A percentile compares a stretch with the other conserved stretches of the same genome.
phyloP scores from a whole-genome alignment of 2,888 invertebrate species.

The Nudaria mundana region DNA sequence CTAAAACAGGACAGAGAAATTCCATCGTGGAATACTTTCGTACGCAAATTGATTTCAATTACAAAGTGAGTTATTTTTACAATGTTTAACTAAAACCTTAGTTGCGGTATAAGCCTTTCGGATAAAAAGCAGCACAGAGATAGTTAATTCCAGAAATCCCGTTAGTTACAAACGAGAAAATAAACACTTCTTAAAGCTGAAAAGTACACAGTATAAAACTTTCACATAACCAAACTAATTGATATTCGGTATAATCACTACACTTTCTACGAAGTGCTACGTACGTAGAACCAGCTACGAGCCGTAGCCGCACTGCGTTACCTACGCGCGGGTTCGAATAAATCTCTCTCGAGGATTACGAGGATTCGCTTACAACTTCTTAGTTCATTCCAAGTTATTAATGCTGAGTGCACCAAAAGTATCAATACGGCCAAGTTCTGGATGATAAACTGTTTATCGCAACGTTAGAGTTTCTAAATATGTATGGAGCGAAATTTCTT shows the following conservation, averaged over 20 bases:
- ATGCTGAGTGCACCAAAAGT: conserved; percentile 55
- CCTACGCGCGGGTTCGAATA: conserved; percentile 62
- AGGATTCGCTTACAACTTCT: conserved; percentile 64
- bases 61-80: background rate
- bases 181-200: background rate
- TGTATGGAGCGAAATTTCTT: conserved; percentile 12
- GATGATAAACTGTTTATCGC: conserved; percentile 43
- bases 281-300: conserved; percentile 38
- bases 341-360: conserved; percentile 66
- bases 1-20: background rate
- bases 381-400: conserved; percentile 58
- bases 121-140: too few species aligned
- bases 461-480: conserved; percentile 34
- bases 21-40: background rate
- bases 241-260: conserved; percentile 44
- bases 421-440: conserved; percentile 46
- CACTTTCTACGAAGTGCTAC: conserved; percentile 47
- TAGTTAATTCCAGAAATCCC: too few species aligned
- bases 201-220: conserved; percentile 3
- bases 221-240: conserved; percentile 19
- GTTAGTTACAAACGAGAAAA: too few species aligned
- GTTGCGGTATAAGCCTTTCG: too few species aligned
- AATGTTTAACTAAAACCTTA: too few species aligned
- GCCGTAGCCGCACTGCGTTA: conserved; percentile 63
- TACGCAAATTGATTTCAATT: background rate